These are phyloP conservation scores for Kryphioiulus occultus DNA, from an alignment of 2,888 invertebrate species.

Conservation along the genomic window DNA sequence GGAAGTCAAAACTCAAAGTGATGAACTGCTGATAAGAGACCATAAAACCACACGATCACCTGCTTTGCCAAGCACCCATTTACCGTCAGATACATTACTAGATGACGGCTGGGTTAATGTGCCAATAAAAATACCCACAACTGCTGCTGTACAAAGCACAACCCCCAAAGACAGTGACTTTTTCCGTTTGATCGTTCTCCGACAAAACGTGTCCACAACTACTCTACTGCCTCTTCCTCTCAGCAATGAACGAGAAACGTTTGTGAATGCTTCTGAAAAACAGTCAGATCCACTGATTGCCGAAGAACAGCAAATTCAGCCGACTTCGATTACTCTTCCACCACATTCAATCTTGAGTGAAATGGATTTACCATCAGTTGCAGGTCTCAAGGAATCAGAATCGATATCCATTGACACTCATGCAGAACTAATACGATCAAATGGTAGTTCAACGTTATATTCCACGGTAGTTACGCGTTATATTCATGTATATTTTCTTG, in stretches of 20 bases:
- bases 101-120: neutral
- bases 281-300: conserved; percentile 37
- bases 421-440: neutral
- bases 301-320: conserved; percentile 22
- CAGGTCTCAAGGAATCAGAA: neutral
- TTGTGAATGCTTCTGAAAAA: neutral
- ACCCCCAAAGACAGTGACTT: neutral
- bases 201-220: neutral
- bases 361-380: neutral
- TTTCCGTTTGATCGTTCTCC: neutral
- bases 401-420: neutral
- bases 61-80: neutral
- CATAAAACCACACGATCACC: neutral
- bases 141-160: neutral
- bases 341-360: neutral
- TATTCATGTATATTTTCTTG: neutral
- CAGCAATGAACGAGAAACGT: neutral
- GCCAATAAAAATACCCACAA: neutral
- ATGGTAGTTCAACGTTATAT: neutral
- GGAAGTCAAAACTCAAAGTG: neutral
- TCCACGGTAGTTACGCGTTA: no score
- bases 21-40: neutral
- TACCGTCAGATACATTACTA: neutral
- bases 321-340: neutral
- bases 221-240: neutral